These are phyloP conservation scores for Naso thynnoides DNA, from an alignment of 2,797 vertebrate species.

Conservation along the genomic window DNA sequence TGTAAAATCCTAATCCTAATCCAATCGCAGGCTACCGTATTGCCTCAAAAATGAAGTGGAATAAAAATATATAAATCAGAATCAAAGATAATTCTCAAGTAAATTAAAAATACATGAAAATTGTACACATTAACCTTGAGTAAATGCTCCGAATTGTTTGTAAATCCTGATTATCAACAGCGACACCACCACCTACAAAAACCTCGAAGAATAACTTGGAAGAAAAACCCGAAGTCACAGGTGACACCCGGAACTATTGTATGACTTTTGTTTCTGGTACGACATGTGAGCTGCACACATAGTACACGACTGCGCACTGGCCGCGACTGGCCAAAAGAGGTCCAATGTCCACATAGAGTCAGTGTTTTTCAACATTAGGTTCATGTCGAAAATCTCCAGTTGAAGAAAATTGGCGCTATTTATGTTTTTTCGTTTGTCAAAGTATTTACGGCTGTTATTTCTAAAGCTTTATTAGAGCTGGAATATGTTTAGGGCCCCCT, in stretches of 20 bases:
- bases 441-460: background rate
- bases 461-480: background rate
- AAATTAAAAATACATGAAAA: background rate
- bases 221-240: background rate
- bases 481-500: background rate
- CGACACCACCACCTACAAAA: no score
- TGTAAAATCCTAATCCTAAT: background rate
- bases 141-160: background rate
- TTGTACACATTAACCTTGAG: background rate
- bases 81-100: background rate
- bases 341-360: background rate
- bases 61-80: no score
- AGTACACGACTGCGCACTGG: no score
- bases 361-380: background rate
- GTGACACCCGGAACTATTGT: slow-evolving; percentile 44
- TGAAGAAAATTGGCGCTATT: accelerated
- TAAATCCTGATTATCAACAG: accelerated
- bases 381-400: accelerated
- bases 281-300: slow-evolving; percentile 15
- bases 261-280: slow-evolving; percentile 27
- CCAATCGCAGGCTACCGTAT: no score
- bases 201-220: no score
- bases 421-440: background rate
- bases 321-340: background rate
- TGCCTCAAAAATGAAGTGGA: background rate